phyloP scores from a whole-genome alignment of 2,113 vertebrate species.

The Chloropsis cyanopogon region DNA sequence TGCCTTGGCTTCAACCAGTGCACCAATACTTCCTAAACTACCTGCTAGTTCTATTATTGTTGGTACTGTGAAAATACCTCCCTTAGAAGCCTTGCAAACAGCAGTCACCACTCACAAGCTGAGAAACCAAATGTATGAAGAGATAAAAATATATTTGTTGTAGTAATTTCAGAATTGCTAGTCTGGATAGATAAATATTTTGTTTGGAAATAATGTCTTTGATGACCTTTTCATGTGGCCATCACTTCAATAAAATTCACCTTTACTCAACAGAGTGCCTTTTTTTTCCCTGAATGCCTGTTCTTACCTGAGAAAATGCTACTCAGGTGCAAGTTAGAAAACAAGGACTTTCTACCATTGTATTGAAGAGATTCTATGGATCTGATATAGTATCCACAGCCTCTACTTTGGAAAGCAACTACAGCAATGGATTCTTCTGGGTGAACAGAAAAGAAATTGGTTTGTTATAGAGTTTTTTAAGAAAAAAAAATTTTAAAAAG shows the following conservation, averaged over 20 bases:
- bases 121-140: constrained; percentile 30
- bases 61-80: constrained; percentile 11
- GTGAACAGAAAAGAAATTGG: neutral
- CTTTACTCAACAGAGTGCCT: neutral
- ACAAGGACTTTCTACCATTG: neutral
- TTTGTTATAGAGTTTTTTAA: neutral
- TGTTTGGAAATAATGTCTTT: neutral
- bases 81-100: neutral
- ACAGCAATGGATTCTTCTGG: neutral
- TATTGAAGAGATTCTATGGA: neutral
- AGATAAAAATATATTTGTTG: constrained; percentile 7
- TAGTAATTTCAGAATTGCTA: neutral
- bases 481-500: neutral
- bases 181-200: neutral
- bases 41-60: neutral
- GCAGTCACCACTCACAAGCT: neutral
- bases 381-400: neutral
- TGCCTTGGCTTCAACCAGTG: neutral
- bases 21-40: neutral
- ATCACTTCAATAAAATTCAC: constrained; percentile 36
- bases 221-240: neutral
- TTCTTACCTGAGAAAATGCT: neutral
- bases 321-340: neutral
- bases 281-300: neutral
- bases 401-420: neutral